phyloP scores from a whole-genome alignment of 2,888 invertebrate species.

The Pheosia gnoma region DNA sequence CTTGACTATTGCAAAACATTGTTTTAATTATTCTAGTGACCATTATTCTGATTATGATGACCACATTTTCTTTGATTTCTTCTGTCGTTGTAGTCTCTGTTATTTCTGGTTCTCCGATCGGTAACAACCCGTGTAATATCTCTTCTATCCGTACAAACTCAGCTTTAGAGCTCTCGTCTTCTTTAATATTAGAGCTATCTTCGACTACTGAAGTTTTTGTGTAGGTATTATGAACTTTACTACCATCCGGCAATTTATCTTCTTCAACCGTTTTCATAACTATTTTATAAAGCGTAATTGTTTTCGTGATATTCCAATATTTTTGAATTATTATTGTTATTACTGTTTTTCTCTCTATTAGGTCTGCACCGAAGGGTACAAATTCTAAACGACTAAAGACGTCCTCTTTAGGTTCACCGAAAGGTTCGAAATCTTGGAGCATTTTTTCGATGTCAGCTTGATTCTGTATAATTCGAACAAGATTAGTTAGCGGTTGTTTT shows the following conservation, averaged over 20 bases:
- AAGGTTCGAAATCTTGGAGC: slow-evolving; percentile 24
- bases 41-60: neutral
- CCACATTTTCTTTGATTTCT: neutral
- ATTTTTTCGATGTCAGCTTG: slow-evolving; percentile 13
- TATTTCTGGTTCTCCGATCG: slow-evolving; percentile 25
- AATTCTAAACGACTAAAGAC: slow-evolving; percentile 18
- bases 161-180: neutral
- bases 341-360: slow-evolving; percentile 22
- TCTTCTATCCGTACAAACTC: slow-evolving; percentile 4
- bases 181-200: slow-evolving; percentile 14
- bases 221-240: slow-evolving; percentile 18
- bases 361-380: slow-evolving; percentile 20
- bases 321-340: slow-evolving; percentile 28
- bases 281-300: slow-evolving; percentile 22
- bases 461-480: too few relatives aligned
- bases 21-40: neutral
- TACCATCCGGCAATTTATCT: slow-evolving; percentile 31
- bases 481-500: too few relatives aligned
- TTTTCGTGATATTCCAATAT: slow-evolving; percentile 19
- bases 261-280: slow-evolving; percentile 24
- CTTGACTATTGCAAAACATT: neutral
- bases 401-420: slow-evolving; percentile 25
- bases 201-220: slow-evolving; percentile 13
- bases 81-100: slow-evolving; percentile 11
- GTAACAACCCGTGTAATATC: slow-evolving; percentile 17